Percentiles rank a stretch among this genome's conserved stretches.
phyloP scores from a whole-genome alignment of 1,140 invertebrate genomes.

The Geopemphigus sp. region DNA sequence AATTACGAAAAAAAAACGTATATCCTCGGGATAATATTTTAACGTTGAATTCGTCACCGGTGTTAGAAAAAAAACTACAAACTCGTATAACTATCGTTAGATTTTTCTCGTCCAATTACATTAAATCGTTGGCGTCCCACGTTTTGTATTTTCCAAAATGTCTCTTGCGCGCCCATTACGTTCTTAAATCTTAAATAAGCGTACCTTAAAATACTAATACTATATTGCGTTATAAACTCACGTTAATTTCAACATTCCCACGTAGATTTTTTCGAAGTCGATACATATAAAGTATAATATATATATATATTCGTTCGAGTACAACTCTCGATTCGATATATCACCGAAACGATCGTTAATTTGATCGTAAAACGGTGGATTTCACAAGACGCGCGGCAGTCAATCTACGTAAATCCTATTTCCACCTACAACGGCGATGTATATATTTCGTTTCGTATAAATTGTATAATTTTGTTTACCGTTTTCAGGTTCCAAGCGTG shows the following conservation, averaged over 20 bases:
- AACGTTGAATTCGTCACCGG: neutral
- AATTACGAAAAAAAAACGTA: conserved; percentile 9
- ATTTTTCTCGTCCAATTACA: conserved; percentile 30
- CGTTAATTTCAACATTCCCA: conserved; percentile 19
- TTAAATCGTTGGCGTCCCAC: conserved; percentile 16
- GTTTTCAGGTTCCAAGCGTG: too few relatives aligned
- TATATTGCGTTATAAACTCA: neutral
- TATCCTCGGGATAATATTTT: neutral
- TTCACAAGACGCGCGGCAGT: neutral
- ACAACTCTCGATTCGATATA: too few relatives aligned
- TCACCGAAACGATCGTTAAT: conserved; percentile 11
- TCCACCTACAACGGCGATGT: conserved; percentile 6
- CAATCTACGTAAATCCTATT: neutral
- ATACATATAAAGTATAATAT: conserved; percentile 10
- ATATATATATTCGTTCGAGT: too few relatives aligned
- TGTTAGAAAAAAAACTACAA: neutral
- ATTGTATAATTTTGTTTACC: too few relatives aligned
- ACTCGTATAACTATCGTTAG: neutral
- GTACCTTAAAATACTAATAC: neutral
- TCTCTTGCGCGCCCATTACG: neutral
- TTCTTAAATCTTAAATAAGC: too few relatives aligned
- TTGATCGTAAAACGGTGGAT: conserved; percentile 1
- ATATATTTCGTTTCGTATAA: neutral
- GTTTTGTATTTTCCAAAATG: conserved; percentile 4
- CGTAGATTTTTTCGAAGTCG: conserved; percentile 3